Conservation (phyloP, 2,113 vertebrate genomes). For the Corythoichthys intestinalis region DNA sequence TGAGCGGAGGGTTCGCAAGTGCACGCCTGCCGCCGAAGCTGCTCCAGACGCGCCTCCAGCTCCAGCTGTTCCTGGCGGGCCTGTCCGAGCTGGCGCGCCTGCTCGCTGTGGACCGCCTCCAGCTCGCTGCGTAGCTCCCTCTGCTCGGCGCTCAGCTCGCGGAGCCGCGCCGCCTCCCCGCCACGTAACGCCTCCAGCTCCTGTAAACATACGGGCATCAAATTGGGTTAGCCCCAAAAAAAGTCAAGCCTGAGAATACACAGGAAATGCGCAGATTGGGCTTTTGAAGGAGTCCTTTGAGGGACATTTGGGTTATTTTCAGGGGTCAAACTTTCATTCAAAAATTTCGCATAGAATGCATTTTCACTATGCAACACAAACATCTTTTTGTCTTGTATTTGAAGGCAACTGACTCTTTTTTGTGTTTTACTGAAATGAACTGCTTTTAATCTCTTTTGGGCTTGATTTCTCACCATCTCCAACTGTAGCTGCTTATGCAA, state of each 20-base stretch:
- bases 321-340: no score
- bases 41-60: constrained; percentile 90
- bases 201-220: constrained; percentile 43
- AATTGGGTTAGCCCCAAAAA: not conserved
- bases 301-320: no score
- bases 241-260: not conserved
- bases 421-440: no score
- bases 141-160: constrained; percentile 87
- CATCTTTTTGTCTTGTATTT: no score
- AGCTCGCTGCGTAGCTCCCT: constrained; percentile 90
- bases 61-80: constrained; percentile 91
- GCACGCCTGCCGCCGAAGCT: constrained; percentile 90
- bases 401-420: no score
- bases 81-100: constrained; percentile 87
- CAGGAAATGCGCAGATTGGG: not conserved
- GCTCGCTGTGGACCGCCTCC: constrained; percentile 88
- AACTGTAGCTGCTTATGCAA: constrained; percentile 91
- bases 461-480: constrained; percentile 80
- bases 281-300: no score
- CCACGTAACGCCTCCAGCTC: constrained; percentile 82
- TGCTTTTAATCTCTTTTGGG: not conserved
- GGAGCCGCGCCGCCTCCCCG: constrained; percentile 79
- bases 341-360: no score
- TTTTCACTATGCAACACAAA: no score
- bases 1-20: constrained; percentile 83